These are phyloP conservation scores for Sphyrna mokarran DNA, from an alignment of 2,113 vertebrate genomes.

Conservation along the genomic window DNA sequence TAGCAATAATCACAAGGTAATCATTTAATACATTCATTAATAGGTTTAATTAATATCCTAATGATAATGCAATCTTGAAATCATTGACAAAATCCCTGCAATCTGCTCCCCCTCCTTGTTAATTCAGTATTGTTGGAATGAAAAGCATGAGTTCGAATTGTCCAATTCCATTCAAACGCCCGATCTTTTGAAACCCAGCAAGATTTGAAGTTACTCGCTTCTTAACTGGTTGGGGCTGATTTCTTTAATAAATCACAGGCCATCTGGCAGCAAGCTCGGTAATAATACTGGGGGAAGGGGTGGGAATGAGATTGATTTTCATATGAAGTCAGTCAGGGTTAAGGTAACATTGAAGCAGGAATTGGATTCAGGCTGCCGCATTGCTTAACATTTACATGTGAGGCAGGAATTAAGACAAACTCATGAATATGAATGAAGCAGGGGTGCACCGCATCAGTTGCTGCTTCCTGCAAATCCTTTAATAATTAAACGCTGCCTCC, in stretches of 20 bases:
- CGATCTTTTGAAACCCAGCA: background rate
- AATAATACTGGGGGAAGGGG: conserved; percentile 11
- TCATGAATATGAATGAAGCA: conserved; percentile 30
- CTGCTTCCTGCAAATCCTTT: conserved; percentile 4
- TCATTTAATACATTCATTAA: background rate
- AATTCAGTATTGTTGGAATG: background rate
- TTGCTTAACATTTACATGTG: conserved; percentile 25
- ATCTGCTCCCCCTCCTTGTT: background rate
- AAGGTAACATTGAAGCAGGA: conserved; percentile 23
- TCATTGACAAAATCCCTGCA: background rate
- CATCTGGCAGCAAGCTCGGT: background rate
- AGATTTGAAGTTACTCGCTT: background rate
- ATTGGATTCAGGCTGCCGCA: background rate
- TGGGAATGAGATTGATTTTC: background rate
- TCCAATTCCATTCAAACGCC: background rate
- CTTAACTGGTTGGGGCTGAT: background rate
- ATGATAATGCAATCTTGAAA: background rate
- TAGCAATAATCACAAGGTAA: background rate
- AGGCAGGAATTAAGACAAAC: conserved; percentile 21
- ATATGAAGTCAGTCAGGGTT: conserved; percentile 12
- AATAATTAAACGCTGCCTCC: conserved; percentile 20
- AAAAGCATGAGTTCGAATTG: background rate
- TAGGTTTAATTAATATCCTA: background rate
- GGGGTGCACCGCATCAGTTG: background rate
- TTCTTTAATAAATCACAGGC: background rate